phyloP scores from a whole-genome alignment of 64 coral and sea anemone species.

The Montipora sp. region DNA sequence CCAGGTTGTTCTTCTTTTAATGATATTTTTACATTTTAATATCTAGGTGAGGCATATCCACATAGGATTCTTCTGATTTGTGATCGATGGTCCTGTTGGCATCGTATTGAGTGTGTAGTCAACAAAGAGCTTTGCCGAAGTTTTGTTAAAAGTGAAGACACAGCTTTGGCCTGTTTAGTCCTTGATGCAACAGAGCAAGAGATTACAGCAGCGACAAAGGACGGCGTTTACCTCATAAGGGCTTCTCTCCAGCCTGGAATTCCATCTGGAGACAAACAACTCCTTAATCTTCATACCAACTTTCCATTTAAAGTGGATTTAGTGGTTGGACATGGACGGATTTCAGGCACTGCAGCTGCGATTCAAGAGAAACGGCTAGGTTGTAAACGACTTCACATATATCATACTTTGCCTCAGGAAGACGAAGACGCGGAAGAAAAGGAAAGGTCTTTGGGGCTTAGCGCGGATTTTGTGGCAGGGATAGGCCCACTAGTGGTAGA shows the following conservation, averaged over 20 bases:
- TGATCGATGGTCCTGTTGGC: conserved; percentile 42
- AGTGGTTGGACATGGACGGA: conserved; percentile 61
- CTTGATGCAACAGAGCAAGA: conserved; percentile 39
- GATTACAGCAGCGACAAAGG: conserved; percentile 33
- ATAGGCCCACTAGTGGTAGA: conserved; percentile 59
- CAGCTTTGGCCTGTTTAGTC: conserved; percentile 54
- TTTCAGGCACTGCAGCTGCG: conserved; percentile 67
- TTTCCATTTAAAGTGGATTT: conserved; percentile 69
- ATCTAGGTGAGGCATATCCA: conserved; percentile 12
- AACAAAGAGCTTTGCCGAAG: conserved; percentile 50
- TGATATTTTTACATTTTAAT: no score
- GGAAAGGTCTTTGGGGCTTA: conserved; percentile 36
- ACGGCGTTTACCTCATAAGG: conserved; percentile 52
- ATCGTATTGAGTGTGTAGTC: conserved; percentile 19
- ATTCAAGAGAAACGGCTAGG: conserved; percentile 15
- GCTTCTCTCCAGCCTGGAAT: conserved; percentile 36
- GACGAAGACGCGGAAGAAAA: background rate
- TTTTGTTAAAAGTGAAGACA: conserved; percentile 30
- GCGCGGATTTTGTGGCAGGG: conserved; percentile 68
- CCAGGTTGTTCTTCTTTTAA: no score
- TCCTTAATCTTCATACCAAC: conserved; percentile 32
- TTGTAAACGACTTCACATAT: conserved; percentile 62
- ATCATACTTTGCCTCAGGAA: conserved; percentile 34
- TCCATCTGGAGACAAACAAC: background rate
- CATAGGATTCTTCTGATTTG: conserved; percentile 30